Evolutionary conservation across 1,140 invertebrate genomes (phyloP).

Genomic region (Melipona quadrifasciata): DNA sequence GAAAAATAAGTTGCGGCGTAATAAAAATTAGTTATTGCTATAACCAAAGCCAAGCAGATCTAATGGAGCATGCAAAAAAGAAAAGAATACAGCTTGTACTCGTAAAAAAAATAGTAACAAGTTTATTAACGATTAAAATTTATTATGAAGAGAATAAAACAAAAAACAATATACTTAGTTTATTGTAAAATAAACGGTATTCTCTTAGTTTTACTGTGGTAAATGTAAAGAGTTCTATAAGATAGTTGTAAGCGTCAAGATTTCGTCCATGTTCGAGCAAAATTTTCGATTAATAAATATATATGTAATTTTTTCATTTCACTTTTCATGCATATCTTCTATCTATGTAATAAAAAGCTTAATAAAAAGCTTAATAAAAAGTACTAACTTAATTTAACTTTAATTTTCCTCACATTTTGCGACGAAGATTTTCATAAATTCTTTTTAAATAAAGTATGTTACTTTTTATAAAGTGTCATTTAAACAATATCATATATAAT

Average conservation of each 20-base stretch:
- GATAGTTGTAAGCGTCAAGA: constrained; percentile 28
- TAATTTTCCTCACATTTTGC: neutral
- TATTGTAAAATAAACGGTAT: constrained; percentile 4
- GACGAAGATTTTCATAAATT: constrained; percentile 2
- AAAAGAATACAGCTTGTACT: neutral
- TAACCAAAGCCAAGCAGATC: neutral
- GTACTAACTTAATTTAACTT: constrained; percentile 7
- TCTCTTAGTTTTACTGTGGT: constrained; percentile 45
- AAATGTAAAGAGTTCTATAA: constrained; percentile 15
- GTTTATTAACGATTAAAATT: constrained; percentile 31
- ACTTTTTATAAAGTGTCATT: constrained; percentile 19
- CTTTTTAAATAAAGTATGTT: neutral
- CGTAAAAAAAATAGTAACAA: neutral
- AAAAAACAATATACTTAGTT: constrained; percentile 6
- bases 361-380: constrained; percentile 44
- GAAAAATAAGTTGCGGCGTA: neutral
- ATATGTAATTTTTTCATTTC: constrained; percentile 24
- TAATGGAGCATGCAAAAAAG: neutral
- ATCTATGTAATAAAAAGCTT: constrained; percentile 37
- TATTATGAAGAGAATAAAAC: constrained; percentile 11
- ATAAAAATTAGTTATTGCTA: neutral
- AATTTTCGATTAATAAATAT: constrained; percentile 16
- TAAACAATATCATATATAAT: constrained; percentile 23
- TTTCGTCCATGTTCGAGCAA: constrained; percentile 27
- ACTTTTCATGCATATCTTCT: constrained; percentile 22